Conservation (phyloP, 2,113 vertebrate species). For the Zosterops lateralis region DNA sequence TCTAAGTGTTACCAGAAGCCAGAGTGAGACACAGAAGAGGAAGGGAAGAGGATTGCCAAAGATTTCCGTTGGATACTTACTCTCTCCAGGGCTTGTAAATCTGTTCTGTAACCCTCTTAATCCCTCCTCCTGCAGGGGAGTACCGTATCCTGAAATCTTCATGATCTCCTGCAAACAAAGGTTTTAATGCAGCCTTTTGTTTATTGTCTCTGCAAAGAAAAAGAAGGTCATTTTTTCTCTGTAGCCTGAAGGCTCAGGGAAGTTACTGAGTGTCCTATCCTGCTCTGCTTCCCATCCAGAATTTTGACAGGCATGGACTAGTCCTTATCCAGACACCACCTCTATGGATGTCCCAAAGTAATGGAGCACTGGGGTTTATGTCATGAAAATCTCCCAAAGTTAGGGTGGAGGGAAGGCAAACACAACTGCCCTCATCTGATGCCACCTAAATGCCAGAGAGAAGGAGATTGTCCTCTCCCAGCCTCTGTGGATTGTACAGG, state of each 20-base stretch:
- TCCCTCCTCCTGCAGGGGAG: neutral
- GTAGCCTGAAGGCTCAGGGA: slow-evolving; percentile 2
- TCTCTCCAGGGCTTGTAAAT: slow-evolving; percentile 18
- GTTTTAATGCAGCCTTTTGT: slow-evolving; percentile 39
- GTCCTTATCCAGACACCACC: neutral
- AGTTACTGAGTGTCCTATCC: neutral
- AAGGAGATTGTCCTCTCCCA: neutral
- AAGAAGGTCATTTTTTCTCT: neutral
- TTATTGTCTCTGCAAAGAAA: slow-evolving; percentile 5
- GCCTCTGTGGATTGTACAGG: neutral
- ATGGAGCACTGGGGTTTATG: neutral
- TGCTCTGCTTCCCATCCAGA: neutral
- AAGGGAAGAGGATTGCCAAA: slow-evolving; percentile 27
- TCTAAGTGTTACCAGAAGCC: slow-evolving; percentile 28
- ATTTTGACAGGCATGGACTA: neutral
- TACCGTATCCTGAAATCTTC: neutral
- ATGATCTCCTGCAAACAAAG: neutral
- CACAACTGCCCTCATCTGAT: neutral
- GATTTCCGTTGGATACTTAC: neutral
- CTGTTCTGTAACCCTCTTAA: neutral
- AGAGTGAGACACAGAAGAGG: slow-evolving; percentile 2
- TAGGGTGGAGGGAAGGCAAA: neutral
- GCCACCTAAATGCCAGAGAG: neutral
- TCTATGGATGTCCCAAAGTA: neutral
- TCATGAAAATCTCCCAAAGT: neutral